phyloP scores from a whole-genome alignment of 2,113 vertebrate genomes.

The Struthio camelus region DNA sequence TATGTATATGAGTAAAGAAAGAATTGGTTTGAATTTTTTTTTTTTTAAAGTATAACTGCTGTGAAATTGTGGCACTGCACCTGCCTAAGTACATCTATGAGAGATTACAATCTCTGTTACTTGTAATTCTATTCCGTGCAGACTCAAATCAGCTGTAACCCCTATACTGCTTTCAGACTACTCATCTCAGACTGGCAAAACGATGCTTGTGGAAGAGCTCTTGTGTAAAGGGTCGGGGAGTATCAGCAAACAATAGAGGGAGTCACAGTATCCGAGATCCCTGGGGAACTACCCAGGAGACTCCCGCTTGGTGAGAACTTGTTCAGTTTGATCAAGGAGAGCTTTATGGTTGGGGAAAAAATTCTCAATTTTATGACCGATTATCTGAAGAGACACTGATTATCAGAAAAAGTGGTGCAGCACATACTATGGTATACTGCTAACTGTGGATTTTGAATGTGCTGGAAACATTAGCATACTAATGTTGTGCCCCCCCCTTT shows the following conservation, averaged over 20 bases:
- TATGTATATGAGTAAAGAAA: background rate
- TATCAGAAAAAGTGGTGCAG: background rate
- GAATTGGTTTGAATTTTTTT: background rate
- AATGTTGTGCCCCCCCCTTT: background rate
- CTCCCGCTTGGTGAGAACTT: background rate
- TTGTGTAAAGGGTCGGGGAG: background rate
- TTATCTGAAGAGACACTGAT: background rate
- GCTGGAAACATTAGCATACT: background rate
- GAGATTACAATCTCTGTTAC: background rate
- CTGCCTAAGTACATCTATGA: rapidly evolving
- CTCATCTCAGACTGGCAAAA: background rate
- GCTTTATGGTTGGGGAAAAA: background rate
- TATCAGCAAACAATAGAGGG: background rate
- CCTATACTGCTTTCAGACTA: background rate
- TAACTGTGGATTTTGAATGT: background rate
- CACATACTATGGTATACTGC: background rate
- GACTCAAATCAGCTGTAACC: background rate
- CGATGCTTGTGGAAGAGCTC: background rate
- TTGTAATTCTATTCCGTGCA: background rate
- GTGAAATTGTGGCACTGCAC: background rate
- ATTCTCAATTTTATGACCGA: background rate
- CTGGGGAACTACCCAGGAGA: background rate
- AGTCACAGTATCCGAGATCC: background rate
- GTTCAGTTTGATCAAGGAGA: background rate
- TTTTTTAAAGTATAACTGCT: background rate